Evolutionary conservation across 2,797 vertebrate species (phyloP).

Genomic region (Eremophila alpestris): DNA sequence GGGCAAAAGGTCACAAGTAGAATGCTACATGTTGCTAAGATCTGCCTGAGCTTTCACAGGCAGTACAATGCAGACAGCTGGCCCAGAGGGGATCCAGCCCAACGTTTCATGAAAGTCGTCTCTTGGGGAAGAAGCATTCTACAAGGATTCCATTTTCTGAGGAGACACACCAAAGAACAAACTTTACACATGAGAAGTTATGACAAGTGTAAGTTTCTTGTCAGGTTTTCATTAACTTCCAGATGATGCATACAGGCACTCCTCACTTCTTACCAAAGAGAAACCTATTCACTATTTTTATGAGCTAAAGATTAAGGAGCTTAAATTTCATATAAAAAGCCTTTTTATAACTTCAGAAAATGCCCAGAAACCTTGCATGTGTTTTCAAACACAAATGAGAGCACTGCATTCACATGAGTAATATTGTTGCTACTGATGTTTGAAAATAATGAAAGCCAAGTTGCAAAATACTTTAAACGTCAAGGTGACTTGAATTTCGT

Average conservation of each 20-base stretch:
- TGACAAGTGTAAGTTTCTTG: background rate
- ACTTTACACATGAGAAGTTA: background rate
- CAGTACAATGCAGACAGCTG: background rate
- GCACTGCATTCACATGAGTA: background rate
- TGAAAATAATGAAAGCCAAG: background rate
- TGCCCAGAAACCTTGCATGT: background rate
- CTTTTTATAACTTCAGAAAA: background rate
- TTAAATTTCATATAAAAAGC: background rate
- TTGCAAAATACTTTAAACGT: background rate
- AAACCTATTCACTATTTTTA: conserved; percentile 25
- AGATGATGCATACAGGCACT: background rate
- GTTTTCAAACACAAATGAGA: background rate
- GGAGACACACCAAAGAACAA: background rate
- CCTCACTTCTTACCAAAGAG: background rate
- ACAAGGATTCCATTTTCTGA: background rate
- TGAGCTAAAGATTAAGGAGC: background rate
- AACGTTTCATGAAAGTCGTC: background rate
- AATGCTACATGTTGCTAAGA: background rate
- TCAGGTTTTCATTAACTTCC: background rate
- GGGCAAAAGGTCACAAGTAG: background rate
- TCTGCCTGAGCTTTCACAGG: background rate
- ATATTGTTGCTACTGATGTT: background rate
- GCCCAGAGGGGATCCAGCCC: background rate
- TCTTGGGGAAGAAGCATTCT: background rate
- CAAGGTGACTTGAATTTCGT: background rate